phyloP scores from a whole-genome alignment of 2,888 invertebrate species.

The Lysandra bellargus region DNA sequence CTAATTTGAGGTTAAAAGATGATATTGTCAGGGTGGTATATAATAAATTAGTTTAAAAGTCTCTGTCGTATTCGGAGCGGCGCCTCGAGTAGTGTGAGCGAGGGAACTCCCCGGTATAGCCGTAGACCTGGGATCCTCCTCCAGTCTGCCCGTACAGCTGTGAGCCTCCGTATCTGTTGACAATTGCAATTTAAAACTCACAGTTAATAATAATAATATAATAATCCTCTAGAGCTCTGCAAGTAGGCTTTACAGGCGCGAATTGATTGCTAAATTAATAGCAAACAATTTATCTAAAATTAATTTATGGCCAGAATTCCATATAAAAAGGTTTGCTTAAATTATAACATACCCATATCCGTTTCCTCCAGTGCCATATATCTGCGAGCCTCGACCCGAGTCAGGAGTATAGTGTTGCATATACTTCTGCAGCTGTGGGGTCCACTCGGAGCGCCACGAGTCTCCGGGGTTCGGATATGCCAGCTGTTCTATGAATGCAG shows the following conservation, averaged over 20 bases:
- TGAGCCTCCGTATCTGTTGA: conserved; percentile 74
- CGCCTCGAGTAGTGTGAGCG: conserved; percentile 82
- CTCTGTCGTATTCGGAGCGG: conserved; percentile 89
- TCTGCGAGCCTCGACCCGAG: conserved; percentile 75
- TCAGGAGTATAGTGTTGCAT: conserved; percentile 79
- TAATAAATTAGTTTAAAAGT: conserved; percentile 80
- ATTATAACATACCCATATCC: conserved; percentile 61
- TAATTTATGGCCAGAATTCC: not conserved
- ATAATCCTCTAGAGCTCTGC: not conserved
- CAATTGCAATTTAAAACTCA: conserved; percentile 35
- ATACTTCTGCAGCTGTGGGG: conserved; percentile 74
- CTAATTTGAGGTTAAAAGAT: conserved; percentile 62
- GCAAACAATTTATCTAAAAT: not conserved
- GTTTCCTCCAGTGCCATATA: conserved; percentile 68
- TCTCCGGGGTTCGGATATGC: conserved; percentile 76
- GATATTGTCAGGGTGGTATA: conserved; percentile 68
- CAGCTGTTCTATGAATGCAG: conserved; percentile 74
- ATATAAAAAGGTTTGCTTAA: not conserved
- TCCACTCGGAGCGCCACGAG: conserved; percentile 79
- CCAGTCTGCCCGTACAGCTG: conserved; percentile 85
- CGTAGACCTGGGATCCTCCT: conserved; percentile 82
- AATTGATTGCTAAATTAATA: not conserved
- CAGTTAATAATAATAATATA: no score
- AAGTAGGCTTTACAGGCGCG: not conserved
- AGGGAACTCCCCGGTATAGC: conserved; percentile 71